Base-by-base conservation (phyloP, 1,140 invertebrate species). In the Drosophila virilis region DNA sequence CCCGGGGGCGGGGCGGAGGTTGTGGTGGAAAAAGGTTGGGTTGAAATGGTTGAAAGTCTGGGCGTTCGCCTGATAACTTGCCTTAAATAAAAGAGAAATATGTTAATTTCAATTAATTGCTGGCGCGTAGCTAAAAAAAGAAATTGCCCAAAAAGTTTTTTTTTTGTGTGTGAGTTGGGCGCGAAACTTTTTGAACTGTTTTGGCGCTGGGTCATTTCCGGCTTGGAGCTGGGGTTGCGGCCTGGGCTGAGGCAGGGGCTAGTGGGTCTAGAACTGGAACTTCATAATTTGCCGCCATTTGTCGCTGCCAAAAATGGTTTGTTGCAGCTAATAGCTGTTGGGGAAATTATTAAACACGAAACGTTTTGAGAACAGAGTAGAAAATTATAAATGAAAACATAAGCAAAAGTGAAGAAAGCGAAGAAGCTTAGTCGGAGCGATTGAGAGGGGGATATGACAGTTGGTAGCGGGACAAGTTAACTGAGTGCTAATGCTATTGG, bases 71-170 rank as follows among this genome's bases (percentile, higher is more conserved):
- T 76, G 78, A 68, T 67, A 77, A 73, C 62, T 83, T 79, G 80
- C 67, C 77, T 84, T 74, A 62, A 83, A 83, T 83, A 83, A 83
- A 83, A 80, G 68, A 77, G 60, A 86, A 86, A 86, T 82, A 86
- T 86, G 82, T 88, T 86, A 86, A 82, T 86, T 86, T 88, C 83
- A 88, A 86, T 86, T 86, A 86, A 86, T 86, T 86, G 83, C 82
- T 79, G 75, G 82, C 75, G 70, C 54, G 67, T 66, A 80, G 68
- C 37, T 17, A 51, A 66, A 76, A 65, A 62, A 78, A 61, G 17
- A 78, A 82, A 74, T 65, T 50, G 32, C 28, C 46, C 51, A 15
- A 54, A 72, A 73, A 55, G 35, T 40, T 55, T 17, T n/a, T n/a
- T 37, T 65, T 65, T n/a, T 33, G 15, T 60, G 43, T 35, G 6